Conservation (phyloP, 2,797 vertebrate species). For the Adelosebastes latens region DNA sequence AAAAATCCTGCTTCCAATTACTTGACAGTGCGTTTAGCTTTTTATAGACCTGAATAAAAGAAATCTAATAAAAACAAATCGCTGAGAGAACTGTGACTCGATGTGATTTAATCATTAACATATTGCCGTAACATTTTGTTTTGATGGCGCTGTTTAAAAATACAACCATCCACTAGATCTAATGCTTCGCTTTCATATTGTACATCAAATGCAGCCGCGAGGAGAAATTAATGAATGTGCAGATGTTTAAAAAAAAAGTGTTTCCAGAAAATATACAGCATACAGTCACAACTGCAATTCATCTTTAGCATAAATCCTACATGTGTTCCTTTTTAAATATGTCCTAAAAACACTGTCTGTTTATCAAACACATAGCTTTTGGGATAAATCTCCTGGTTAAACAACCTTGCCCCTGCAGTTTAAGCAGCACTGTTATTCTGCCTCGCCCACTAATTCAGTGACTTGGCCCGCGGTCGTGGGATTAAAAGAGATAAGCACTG, state of each 20-base stretch:
- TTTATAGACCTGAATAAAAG: slow-evolving; percentile 18
- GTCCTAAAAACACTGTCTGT: slow-evolving; percentile 15
- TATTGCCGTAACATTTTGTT: slow-evolving; percentile 14
- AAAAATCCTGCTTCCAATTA: background rate
- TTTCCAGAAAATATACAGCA: slow-evolving; percentile 14
- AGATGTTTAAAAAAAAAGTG: background rate
- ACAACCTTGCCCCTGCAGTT: slow-evolving; percentile 58
- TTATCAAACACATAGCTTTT: slow-evolving; percentile 46
- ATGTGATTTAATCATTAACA: slow-evolving; percentile 35
- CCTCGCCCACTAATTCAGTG: slow-evolving; percentile 53
- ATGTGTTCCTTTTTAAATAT: slow-evolving; percentile 24
- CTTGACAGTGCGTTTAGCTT: background rate
- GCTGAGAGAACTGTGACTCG: background rate
- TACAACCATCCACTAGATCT: background rate
- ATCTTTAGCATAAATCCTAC: slow-evolving; percentile 40
- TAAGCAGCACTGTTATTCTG: slow-evolving; percentile 33
- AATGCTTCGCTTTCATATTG: slow-evolving; percentile 27
- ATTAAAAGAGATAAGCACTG: slow-evolving; percentile 75
- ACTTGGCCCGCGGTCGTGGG: slow-evolving; percentile 57
- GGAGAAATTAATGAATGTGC: slow-evolving; percentile 18
- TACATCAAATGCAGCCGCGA: slow-evolving; percentile 20
- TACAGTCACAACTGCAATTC: background rate
- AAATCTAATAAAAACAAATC: slow-evolving; percentile 13
- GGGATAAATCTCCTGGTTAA: slow-evolving; percentile 54
- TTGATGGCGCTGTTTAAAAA: slow-evolving; percentile 38